Percentiles rank a stretch among this genome's conserved stretches.
Conservation (phyloP, 2,888 invertebrate species). For the Dryobota labecula region DNA sequence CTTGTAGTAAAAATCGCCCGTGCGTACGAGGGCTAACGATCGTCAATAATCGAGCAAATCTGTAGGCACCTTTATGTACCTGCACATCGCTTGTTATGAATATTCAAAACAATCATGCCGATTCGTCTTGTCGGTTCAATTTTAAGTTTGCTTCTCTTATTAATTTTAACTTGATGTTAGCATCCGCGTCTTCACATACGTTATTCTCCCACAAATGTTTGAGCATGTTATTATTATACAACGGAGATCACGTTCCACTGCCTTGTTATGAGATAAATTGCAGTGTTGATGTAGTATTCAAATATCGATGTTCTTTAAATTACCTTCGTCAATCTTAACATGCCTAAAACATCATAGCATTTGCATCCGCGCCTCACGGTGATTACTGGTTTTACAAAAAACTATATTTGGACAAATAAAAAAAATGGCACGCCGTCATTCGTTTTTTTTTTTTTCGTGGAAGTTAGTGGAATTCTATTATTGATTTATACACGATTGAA, state of each 20-base stretch:
- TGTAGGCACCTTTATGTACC: not conserved
- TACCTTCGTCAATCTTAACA: slow-evolving; percentile 48
- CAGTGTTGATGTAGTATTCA: slow-evolving; percentile 68
- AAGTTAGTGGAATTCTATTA: slow-evolving; percentile 20
- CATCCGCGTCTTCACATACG: slow-evolving; percentile 29
- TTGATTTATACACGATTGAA: slow-evolving; percentile 3
- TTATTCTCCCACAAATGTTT: slow-evolving; percentile 61
- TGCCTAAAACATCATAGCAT: slow-evolving; percentile 25
- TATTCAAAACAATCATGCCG: slow-evolving; percentile 14
- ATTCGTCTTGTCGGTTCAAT: slow-evolving; percentile 17
- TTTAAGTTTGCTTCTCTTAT: slow-evolving; percentile 26
- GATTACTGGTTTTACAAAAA: slow-evolving; percentile 25
- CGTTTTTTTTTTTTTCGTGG: slow-evolving; percentile 16
- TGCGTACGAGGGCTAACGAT: no score
- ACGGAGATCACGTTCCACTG: slow-evolving; percentile 64
- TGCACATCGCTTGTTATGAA: slow-evolving; percentile 15
- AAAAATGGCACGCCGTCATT: slow-evolving; percentile 13
- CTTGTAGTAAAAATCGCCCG: no score
- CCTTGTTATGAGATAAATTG: slow-evolving; percentile 75
- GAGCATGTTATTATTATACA: slow-evolving; percentile 65
- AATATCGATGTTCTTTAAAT: slow-evolving; percentile 58
- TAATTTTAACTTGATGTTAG: slow-evolving; percentile 23
- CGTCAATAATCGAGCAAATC: not conserved
- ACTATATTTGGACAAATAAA: slow-evolving; percentile 15
- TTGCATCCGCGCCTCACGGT: slow-evolving; percentile 16